Evolutionary conservation across 92 coral and sea anemone species (phyloP).

Genomic region (Siderastrea radians): DNA sequence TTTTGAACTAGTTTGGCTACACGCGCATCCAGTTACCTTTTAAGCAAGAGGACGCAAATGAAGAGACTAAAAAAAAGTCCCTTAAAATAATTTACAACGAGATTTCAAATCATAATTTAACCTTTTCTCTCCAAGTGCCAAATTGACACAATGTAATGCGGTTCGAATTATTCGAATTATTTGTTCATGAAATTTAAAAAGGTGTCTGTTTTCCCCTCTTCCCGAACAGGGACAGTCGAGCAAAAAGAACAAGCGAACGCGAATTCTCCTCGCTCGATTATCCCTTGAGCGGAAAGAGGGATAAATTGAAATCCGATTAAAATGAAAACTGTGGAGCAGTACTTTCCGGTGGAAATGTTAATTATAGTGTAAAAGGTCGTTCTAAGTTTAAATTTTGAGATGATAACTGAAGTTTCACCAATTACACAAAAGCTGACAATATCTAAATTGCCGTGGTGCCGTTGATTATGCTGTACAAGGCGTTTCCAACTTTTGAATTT

Average conservation of each 20-base stretch:
- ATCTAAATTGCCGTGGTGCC: neutral
- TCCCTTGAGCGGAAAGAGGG: no score
- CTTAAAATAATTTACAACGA: slow-evolving; percentile 5
- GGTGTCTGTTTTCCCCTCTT: no score
- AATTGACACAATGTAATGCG: no score
- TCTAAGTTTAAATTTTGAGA: neutral
- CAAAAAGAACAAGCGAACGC: no score
- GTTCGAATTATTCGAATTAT: neutral
- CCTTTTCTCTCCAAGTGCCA: neutral
- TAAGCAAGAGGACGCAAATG: neutral
- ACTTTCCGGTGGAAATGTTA: neutral
- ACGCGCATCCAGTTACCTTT: neutral
- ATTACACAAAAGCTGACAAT: neutral
- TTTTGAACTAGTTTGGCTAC: neutral
- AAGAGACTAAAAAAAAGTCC: neutral
- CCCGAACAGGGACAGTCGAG: no score
- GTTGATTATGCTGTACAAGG: neutral
- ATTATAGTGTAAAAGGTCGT: neutral
- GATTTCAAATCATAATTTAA: neutral
- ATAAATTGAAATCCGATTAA: neutral
- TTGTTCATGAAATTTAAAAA: neutral
- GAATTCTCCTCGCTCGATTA: no score
- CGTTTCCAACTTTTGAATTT: no score
- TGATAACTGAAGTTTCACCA: neutral
- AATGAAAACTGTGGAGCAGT: neutral